Base-by-base conservation (phyloP, 53 echinoderm and acorn worm genomes). In the Antedon mediterranea region DNA sequence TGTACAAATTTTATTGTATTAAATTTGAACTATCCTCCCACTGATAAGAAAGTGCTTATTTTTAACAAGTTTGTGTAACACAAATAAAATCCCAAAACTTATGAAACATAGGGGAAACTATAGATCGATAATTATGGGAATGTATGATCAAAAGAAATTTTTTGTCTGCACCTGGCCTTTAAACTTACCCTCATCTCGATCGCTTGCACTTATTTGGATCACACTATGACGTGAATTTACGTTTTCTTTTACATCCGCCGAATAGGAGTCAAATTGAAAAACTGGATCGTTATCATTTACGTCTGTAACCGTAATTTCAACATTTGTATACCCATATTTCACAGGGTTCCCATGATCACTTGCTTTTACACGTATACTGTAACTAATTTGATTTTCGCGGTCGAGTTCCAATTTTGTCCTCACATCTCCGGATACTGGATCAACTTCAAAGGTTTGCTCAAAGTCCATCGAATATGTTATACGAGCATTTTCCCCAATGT, bases 251-350 rank as follows among this genome's bases (percentile, higher is more conserved):
- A 98, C 84, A 34, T 90, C 90, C 0, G 85, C 85, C 0, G 37
- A 34, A 78, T 90, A 98, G 31, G 77, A 75, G 15, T 32, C 41
- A 28, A 84, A 74, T 15, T 79, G 78, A 78, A 98, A 98, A 28
- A 92, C 81, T 28, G 98, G 98, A 11, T 84, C 43, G 81, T 98
- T 98, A 76, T 98, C 98, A 81, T 98, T 98, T 26, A 98, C 78
- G 83, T 98, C 98, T 4, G 82, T 90, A 30, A 98, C 80, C 29
- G 78, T 87, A 31, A 98, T 89, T 73, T 98, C 92, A 11, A 98
- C 92, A 75, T 88, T 88, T 34, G 92, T 93, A 27, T 86, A 88
- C 33, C 87, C 88, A 29, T 86, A 75, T 82, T 93, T 82, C 0
- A 88, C 90, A 32, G 84, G 86, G 70, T 82, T 72, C 28, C 98